A percentile compares a stretch with the other conserved stretches of the same genome.
phyloP scores from a whole-genome alignment of 2,888 invertebrate genomes.

The Phyllotreta cruciferae region DNA sequence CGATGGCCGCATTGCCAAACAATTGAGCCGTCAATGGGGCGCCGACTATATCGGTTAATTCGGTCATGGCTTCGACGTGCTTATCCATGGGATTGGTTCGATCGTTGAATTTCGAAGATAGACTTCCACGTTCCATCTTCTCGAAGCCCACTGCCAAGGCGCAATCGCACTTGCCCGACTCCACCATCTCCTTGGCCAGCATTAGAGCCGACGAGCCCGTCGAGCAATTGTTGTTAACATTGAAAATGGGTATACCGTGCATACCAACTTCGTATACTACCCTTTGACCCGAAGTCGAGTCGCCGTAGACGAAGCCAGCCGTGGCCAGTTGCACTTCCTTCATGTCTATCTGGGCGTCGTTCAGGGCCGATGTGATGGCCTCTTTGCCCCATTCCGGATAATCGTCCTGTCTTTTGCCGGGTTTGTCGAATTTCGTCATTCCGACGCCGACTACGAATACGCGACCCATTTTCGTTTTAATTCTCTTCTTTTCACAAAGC shows the following conservation, averaged over 20 bases:
- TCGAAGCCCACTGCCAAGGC: slow-evolving; percentile 96
- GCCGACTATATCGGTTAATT: slow-evolving; percentile 78
- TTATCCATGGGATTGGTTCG: slow-evolving; percentile 89
- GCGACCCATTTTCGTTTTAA: slow-evolving; percentile 55
- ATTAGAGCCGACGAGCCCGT: slow-evolving; percentile 94
- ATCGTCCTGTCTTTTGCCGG: slow-evolving; percentile 81
- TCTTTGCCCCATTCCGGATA: slow-evolving; percentile 96
- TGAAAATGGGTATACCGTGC: slow-evolving; percentile 91
- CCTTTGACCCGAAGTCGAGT: slow-evolving; percentile 94
- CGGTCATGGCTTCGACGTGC: slow-evolving; percentile 85
- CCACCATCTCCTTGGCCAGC: slow-evolving; percentile 91
- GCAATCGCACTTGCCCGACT: slow-evolving; percentile 86
- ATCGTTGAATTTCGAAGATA: slow-evolving; percentile 76
- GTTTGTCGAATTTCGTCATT: slow-evolving; percentile 98
- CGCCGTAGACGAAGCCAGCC: slow-evolving; percentile 94
- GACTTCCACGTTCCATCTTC: slow-evolving; percentile 95
- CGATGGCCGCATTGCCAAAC: slow-evolving; percentile 95
- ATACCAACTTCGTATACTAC: slow-evolving; percentile 93
- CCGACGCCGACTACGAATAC: slow-evolving; percentile 95
- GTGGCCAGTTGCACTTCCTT: slow-evolving; percentile 86
- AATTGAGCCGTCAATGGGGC: slow-evolving; percentile 93
- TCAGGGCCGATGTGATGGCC: slow-evolving; percentile 85
- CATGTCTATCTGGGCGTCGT: slow-evolving; percentile 81
- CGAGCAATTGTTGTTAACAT: slow-evolving; percentile 98
- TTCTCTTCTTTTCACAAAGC: slow-evolving; percentile 7